Percentiles rank a stretch among this genome's conserved stretches.
Evolutionary conservation across 1,140 invertebrate species (phyloP).

Genomic region (Popillia japonica): DNA sequence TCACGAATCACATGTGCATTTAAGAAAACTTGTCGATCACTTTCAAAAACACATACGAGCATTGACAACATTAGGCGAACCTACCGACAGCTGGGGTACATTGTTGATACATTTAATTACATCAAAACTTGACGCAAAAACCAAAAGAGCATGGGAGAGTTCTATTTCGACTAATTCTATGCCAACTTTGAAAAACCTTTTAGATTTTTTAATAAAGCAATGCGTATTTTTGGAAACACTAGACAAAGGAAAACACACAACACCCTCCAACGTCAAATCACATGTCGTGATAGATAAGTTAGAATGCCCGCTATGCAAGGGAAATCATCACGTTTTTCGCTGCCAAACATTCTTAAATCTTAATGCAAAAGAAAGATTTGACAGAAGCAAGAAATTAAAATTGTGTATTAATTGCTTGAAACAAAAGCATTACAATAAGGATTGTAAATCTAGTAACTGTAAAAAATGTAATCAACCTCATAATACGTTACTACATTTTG

Average conservation of each 20-base stretch:
- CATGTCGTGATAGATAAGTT: neutral
- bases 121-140: conserved; percentile 37
- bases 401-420: conserved; percentile 37
- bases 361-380: neutral
- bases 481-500: conserved; percentile 37
- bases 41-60: conserved; percentile 23
- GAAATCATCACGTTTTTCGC: conserved; percentile 10
- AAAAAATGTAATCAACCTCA: conserved; percentile 17
- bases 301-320: conserved; percentile 22
- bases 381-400: neutral
- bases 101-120: conserved; percentile 40
- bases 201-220: conserved; percentile 41
- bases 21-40: conserved; percentile 10
- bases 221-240: conserved; percentile 36
- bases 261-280: neutral
- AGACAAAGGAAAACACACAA: neutral
- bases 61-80: conserved; percentile 38
- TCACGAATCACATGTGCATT: conserved; percentile 21
- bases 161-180: conserved; percentile 11
- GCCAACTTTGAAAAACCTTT: conserved; percentile 13
- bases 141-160: conserved; percentile 41
- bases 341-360: conserved; percentile 42
- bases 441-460: neutral
- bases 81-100: conserved; percentile 42
- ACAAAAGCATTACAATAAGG: neutral